Base-by-base conservation (phyloP, 2,888 invertebrate species). In the Drosophila meridiana region DNA sequence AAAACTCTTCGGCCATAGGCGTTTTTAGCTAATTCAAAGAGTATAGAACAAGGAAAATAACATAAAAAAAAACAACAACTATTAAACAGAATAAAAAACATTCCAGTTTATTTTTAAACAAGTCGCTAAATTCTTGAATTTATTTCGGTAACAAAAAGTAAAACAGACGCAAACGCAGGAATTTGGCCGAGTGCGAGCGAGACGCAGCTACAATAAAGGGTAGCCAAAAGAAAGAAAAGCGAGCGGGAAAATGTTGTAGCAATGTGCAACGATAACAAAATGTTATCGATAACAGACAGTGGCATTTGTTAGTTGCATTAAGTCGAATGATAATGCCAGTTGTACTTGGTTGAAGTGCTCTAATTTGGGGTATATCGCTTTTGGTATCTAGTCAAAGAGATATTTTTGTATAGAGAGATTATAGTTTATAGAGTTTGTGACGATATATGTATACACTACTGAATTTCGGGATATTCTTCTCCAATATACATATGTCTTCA, bases 71-170 rank as follows among this genome's bases (percentile, higher is more conserved):
- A 53, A 55, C 9, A 53, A 36, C 52, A 55, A 42, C 11, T 36
- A 56, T 40, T 53, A 50, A 55, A 55, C 28, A 3, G 36, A n/a
- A n/a, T 30, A 38, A 55, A 55, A 90, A 74, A 87, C 90, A 87
- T 87, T 87, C 87, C 90, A 84, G 85, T 90, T 87, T 87, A 87
- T 87, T 87, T 87, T 82, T 90, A 89, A 87, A 70, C 85, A 82
- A 77, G 76, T 82, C 90, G 88, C 90, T 75, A 87, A 79, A 87
- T 87, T 90, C 89, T 82, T 90, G 48, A 40, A 84, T 84, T 82
- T 87, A 87, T 87, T 87, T 87, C 74, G 73, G 80, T 85, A 61
- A 55, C 65, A 58, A 57, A 68, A 74, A 63, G 52, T 32, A 48
- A 79, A 71, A 77, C 38, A 58, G 36, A 14, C 70, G 48, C 43